Evolutionary conservation across 2,888 invertebrate species (phyloP).

Genomic region (Netelia inedita): DNA sequence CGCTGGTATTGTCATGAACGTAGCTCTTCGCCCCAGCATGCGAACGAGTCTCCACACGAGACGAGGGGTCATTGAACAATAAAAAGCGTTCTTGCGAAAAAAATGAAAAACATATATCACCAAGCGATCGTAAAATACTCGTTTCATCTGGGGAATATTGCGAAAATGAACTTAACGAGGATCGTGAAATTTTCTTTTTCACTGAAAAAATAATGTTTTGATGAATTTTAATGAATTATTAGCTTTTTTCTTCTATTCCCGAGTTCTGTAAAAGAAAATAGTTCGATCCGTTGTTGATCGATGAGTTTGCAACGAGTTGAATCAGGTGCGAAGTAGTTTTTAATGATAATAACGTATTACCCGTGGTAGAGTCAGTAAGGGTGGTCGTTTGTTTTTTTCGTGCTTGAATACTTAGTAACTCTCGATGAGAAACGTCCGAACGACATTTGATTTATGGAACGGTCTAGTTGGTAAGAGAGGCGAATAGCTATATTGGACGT

Average conservation of each 20-base stretch:
- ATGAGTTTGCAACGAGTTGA: neutral
- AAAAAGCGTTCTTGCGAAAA: neutral
- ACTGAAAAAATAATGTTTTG: no score
- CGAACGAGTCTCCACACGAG: neutral
- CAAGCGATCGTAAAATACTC: no score
- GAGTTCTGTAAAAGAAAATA: no score
- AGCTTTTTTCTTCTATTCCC: no score
- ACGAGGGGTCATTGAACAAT: neutral
- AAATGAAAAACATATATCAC: neutral
- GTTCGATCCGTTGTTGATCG: no score
- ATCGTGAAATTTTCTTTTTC: no score
- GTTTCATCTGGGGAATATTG: no score
- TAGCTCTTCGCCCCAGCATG: slow-evolving; percentile 1
- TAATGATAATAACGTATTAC: slow-evolving; percentile 6
- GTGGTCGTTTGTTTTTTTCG: slow-evolving; percentile 2
- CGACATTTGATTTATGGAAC: neutral
- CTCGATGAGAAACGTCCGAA: slow-evolving; percentile 6
- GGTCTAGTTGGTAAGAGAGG: neutral
- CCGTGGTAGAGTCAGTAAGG: neutral
- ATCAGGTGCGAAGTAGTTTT: slow-evolving; percentile 26
- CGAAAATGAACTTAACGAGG: no score
- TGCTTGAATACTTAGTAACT: slow-evolving; percentile 5
- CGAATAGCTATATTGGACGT: no score
- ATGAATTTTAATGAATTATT: no score
- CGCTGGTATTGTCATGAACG: slow-evolving; percentile 21